Evolutionary conservation across 2,888 invertebrate species (phyloP), one percentile per base, ranked within the genome.

Genomic region (Cylloceria caligata): DNA sequence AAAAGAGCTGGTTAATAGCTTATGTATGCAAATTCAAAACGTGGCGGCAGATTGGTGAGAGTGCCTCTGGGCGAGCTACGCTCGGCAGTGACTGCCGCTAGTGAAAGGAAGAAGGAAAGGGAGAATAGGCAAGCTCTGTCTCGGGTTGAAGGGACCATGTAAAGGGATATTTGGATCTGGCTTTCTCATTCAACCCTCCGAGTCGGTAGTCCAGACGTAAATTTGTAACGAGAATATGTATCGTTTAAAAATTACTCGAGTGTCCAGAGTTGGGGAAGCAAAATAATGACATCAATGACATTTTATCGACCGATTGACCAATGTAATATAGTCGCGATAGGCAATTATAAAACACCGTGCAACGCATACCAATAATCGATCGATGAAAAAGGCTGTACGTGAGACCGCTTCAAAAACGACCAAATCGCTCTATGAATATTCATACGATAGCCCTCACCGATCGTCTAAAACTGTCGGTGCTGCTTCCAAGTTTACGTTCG

Each of bases 1-100:
- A 92, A 93, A 93, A 93, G 93, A 92, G 92, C 92, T 92, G 90
- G 90, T 92, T 92, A 93, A 93, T 93, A 92, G 93, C 90, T 92
- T 93, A 92, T 91, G 89, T 91, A 93, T 93, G 93, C 91, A 92
- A 93, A 93, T 93, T 80, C 84, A 74, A 86, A 84, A 69, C 79
- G 73, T 69, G 80, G 89, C 88, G 87, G 91, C 91, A 91, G 92
- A 92, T 92, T 91, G 92, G 89, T 86, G 87, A 85, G 92, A 91
- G 89, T 90, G 89, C 90, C 88, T 81, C 62, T 68, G 45, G 62
- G 45, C 52, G 64, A 34, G 47, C 57, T 55, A 27, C 19, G 13
- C 27, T 62, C 74, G 68, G 84, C 84, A 81, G 42, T 30, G 85
- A 82, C 83, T 84, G 85, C 77, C 72, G 83, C 42, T 71, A 78